These are phyloP conservation scores for Stegodyphus mimosarum DNA, from an alignment of 1,140 invertebrate species.

Conservation along the genomic window DNA sequence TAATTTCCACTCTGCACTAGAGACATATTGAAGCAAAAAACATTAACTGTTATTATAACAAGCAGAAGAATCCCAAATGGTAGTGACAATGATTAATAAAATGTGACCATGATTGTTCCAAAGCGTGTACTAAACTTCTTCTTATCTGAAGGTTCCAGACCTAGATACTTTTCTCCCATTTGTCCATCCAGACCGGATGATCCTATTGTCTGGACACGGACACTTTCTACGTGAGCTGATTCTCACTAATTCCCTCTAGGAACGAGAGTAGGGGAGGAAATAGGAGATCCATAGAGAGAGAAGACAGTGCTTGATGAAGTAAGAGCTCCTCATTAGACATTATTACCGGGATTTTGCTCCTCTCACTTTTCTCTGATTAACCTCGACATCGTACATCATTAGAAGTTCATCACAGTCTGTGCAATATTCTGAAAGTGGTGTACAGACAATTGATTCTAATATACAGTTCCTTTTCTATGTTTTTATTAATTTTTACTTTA, in stretches of 20 bases:
- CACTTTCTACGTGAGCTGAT: conserved; percentile 60
- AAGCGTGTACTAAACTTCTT: conserved; percentile 27
- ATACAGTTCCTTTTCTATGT: too few relatives aligned
- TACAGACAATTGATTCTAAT: too few relatives aligned
- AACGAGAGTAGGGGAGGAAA: conserved; percentile 48
- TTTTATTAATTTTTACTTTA: too few relatives aligned
- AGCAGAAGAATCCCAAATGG: conserved; percentile 33
- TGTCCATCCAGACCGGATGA: conserved; percentile 53
- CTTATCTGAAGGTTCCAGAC: conserved; percentile 51
- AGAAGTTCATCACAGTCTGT: too few relatives aligned
- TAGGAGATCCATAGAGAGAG: conserved; percentile 40
- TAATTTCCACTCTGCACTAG: too few relatives aligned
- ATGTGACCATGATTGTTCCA: conserved; percentile 42
- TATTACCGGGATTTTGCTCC: conserved; percentile 46
- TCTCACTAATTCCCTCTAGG: conserved; percentile 46
- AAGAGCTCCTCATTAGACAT: conserved; percentile 51
- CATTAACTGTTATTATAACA: conserved; percentile 29
- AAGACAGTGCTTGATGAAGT: conserved; percentile 53
- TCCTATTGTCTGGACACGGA: conserved; percentile 55
- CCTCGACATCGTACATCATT: too few relatives aligned
- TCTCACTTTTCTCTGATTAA: too few relatives aligned
- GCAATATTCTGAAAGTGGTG: too few relatives aligned
- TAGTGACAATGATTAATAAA: conserved; percentile 57
- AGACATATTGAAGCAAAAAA: neutral
- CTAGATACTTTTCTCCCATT: conserved; percentile 27